Percentiles rank a stretch among this genome's conserved stretches.
phyloP scores from a whole-genome alignment of 2,888 invertebrate species.

The Hecatera dysodea region DNA sequence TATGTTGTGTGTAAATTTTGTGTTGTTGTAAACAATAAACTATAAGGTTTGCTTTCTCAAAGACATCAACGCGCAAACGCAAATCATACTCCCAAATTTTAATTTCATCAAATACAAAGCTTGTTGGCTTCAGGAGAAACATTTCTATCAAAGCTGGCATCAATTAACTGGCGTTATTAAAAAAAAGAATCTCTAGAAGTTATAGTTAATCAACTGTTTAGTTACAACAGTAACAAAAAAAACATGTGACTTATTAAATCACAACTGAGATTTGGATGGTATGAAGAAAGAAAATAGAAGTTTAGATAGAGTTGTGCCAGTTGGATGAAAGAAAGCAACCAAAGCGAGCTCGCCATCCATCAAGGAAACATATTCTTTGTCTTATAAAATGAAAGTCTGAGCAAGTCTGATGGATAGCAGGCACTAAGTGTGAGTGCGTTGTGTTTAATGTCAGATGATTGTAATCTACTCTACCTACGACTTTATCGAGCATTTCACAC shows the following conservation, averaged over 20 bases:
- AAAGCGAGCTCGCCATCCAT: conserved; percentile 76
- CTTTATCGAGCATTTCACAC: conserved; percentile 50
- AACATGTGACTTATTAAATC: conserved; percentile 80
- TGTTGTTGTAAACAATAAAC: conserved; percentile 18
- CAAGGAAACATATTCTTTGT: conserved; percentile 57
- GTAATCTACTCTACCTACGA: conserved; percentile 47
- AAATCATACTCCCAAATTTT: conserved; percentile 9
- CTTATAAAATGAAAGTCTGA: conserved; percentile 32
- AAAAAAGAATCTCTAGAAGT: conserved; percentile 73
- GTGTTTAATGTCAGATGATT: conserved; percentile 72
- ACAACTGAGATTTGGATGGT: conserved; percentile 79
- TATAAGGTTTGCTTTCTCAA: conserved; percentile 6
- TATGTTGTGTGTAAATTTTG: conserved; percentile 41
- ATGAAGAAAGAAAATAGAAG: conserved; percentile 81
- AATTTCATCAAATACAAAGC: conserved; percentile 24
- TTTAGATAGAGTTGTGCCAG: conserved; percentile 83
- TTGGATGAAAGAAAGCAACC: conserved; percentile 81
- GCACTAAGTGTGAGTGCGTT: conserved; percentile 75
- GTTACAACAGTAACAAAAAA: conserved; percentile 86
- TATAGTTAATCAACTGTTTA: conserved; percentile 87
- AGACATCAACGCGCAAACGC: conserved; percentile 26
- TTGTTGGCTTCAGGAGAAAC: conserved; percentile 24
- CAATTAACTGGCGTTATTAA: conserved; percentile 60
- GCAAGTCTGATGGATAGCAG: conserved; percentile 75
- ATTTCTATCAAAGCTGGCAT: conserved; percentile 40